Base-by-base conservation (phyloP, 2,113 vertebrate species). In the Hemiprocne comata region DNA sequence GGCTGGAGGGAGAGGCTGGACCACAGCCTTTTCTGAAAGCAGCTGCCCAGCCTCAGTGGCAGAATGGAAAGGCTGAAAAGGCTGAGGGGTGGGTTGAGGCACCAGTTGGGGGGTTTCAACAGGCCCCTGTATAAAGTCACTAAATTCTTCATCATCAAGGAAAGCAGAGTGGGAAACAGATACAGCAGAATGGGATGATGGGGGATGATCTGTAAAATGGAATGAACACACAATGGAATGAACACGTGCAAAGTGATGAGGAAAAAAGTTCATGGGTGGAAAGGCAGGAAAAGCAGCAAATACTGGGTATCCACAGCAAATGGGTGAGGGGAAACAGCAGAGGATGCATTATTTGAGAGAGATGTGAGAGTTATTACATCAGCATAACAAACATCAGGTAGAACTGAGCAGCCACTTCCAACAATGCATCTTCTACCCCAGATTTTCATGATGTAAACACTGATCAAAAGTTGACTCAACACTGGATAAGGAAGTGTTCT, bases 121-220 rank as follows among this genome's bases (percentile, higher is more conserved):
- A 33, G 99, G 98, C 84, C 99, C 99, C 97, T 99, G 99, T 96
- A 99, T 98, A 99, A 99, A 99, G 98, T 99, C 99, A 99, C 98
- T 99, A 99, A 99, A 99, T 93, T 99, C 99, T 54, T 99, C 99
- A 96, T 98, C 99, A 95, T 98, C 98, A n/a, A 98, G 98, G 97
- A 99, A 98, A 98, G 98, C 96, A 96, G 98, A 97, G 97, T 97
- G 98, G 96, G 97, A 97, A 96, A 98, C 98, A 98, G 98, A 98
- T 92, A 98, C 98, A 98, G 99, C 97, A 96, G 98, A 97, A 98
- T 99, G 99, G 98, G 98, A 98, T 99, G 99, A 97, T 96, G 98
- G 97, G 97, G 96, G 98, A 97, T 98, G 98, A 98, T 99, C 99
- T 99, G 99, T 93, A 98, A 99, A 99, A 99, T 97, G 98, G 98